A percentile compares a stretch with the other conserved stretches of the same genome.
Conservation (phyloP, 1,140 invertebrate genomes). For the Philopotamus ludificatus region DNA sequence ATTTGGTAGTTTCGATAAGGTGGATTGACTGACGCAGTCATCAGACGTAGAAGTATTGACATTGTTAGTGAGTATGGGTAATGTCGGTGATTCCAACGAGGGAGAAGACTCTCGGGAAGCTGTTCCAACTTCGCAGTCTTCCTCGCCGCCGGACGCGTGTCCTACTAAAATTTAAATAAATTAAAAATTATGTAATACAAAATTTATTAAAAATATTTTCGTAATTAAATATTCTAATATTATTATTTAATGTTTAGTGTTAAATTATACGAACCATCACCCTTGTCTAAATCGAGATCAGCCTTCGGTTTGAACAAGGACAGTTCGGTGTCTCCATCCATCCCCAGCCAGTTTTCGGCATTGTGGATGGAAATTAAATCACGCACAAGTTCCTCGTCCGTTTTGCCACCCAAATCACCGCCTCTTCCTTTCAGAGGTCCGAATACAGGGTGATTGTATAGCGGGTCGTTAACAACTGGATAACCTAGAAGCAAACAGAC, state of each 20-base stretch:
- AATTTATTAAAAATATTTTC: neutral
- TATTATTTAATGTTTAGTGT: neutral
- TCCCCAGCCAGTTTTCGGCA: conserved; percentile 89
- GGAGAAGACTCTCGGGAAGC: conserved; percentile 67
- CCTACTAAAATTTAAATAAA: conserved; percentile 23
- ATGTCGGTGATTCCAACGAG: conserved; percentile 57
- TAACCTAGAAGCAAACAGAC: conserved; percentile 64
- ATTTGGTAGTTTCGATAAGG: neutral
- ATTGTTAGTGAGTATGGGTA: conserved; percentile 8
- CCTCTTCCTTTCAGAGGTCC: conserved; percentile 89
- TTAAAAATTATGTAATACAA: conserved; percentile 17
- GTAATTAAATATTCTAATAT: neutral
- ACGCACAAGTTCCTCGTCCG: conserved; percentile 84
- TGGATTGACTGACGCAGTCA: neutral
- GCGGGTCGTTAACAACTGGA: conserved; percentile 94
- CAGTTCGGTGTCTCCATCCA: conserved; percentile 84
- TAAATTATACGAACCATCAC: conserved; percentile 33
- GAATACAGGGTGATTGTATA: conserved; percentile 92
- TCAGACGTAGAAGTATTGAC: neutral
- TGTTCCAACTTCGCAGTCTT: conserved; percentile 60
- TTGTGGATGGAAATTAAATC: conserved; percentile 90
- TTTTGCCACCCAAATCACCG: conserved; percentile 87
- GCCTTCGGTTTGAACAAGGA: conserved; percentile 71
- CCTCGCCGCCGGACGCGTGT: conserved; percentile 49
- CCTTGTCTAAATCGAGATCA: conserved; percentile 61